A percentile compares a stretch with the other conserved stretches of the same genome.
Conservation (phyloP, 2,113 vertebrate genomes). For the Callorhinus ursinus region DNA sequence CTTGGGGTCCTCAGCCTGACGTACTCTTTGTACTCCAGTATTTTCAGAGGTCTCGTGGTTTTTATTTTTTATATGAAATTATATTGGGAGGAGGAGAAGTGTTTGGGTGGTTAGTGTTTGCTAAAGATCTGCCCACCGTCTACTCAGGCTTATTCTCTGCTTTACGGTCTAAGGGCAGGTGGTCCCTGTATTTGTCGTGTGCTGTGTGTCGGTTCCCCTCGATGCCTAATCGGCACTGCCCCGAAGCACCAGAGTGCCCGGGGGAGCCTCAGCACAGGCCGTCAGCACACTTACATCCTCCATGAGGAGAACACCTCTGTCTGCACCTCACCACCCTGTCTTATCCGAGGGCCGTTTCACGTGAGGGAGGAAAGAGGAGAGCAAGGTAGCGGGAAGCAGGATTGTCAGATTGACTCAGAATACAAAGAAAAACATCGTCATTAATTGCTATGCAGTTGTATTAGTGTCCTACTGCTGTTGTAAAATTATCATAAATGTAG, state of each 20-base stretch:
- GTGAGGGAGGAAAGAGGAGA: not conserved
- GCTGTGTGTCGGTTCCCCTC: too few relatives aligned
- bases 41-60: too few relatives aligned
- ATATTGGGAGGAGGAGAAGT: not conserved
- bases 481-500: not conserved
- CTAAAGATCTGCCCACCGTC: not conserved
- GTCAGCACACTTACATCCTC: too few relatives aligned
- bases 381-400: not conserved
- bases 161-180: not conserved
- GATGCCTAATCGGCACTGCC: not conserved
- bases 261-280: not conserved
- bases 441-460: not conserved
- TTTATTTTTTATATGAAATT: too few relatives aligned
- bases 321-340: not conserved
- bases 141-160: not conserved
- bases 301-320: not conserved
- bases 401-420: not conserved
- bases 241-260: too few relatives aligned
- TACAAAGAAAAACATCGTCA: not conserved
- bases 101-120: not conserved
- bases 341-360: not conserved
- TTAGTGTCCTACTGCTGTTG: not conserved
- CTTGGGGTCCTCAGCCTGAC: too few relatives aligned
- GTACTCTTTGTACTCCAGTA: too few relatives aligned
- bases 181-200: not conserved